phyloP scores from a whole-genome alignment of 1,140 invertebrate genomes.

The Cydia amplana region DNA sequence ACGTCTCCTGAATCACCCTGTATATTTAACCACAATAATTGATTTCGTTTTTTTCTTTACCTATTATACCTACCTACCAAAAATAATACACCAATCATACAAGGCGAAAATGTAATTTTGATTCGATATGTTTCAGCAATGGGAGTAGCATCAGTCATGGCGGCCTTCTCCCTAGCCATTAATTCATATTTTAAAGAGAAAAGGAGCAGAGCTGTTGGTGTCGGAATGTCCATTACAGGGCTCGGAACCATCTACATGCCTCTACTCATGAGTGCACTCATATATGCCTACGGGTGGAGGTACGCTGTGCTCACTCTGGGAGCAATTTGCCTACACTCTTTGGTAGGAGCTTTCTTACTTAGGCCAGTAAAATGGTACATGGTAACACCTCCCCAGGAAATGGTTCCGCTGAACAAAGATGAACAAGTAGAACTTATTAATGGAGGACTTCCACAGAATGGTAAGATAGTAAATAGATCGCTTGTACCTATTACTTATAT shows the following conservation, averaged over 20 bases:
- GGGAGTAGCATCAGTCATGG: slow-evolving; percentile 73
- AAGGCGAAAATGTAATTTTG: neutral
- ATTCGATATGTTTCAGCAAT: slow-evolving; percentile 62
- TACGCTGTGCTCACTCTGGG: slow-evolving; percentile 80
- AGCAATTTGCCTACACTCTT: slow-evolving; percentile 79
- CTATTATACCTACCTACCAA: neutral
- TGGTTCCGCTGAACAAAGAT: slow-evolving; percentile 58
- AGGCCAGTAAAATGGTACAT: slow-evolving; percentile 82
- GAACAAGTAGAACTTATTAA: slow-evolving; percentile 51
- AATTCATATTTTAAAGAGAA: slow-evolving; percentile 80
- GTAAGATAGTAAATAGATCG: slow-evolving; percentile 38
- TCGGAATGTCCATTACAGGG: slow-evolving; percentile 79
- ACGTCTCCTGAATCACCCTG: too few species aligned
- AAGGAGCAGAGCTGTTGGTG: slow-evolving; percentile 76
- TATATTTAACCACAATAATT: too few species aligned
- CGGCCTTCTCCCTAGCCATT: slow-evolving; percentile 76
- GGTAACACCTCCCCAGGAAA: slow-evolving; percentile 60
- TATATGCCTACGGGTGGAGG: slow-evolving; percentile 75
- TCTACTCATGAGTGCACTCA: slow-evolving; percentile 72
- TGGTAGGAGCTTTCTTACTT: slow-evolving; percentile 78
- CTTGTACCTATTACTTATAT: too few species aligned
- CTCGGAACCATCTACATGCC: slow-evolving; percentile 78
- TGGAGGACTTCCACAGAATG: slow-evolving; percentile 53
- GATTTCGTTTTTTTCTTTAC: too few species aligned
- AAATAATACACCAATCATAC: neutral